Conservation (phyloP, 2,797 vertebrate genomes). For the Tiaroga cobitis region DNA sequence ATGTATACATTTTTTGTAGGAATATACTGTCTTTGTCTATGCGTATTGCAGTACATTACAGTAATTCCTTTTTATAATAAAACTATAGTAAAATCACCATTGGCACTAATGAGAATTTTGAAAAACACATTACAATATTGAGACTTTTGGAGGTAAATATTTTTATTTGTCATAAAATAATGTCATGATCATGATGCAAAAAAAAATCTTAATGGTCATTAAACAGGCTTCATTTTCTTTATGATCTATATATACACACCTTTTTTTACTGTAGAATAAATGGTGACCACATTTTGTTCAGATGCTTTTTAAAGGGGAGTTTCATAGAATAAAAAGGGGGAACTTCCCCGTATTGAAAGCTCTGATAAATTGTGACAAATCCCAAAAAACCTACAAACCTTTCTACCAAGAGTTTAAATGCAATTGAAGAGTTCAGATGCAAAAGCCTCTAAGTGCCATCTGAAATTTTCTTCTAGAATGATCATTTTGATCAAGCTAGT, state of each 20-base stretch:
- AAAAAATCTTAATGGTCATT: too few species aligned
- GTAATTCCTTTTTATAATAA: background rate
- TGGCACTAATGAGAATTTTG: too few species aligned
- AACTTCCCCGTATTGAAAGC: background rate
- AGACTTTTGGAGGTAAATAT: background rate
- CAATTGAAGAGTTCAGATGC: too few species aligned
- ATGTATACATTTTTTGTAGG: background rate
- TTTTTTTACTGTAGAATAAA: background rate
- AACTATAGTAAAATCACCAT: background rate
- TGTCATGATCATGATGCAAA: background rate
- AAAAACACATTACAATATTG: background rate
- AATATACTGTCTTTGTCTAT: background rate
- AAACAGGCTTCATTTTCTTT: background rate
- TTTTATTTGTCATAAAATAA: background rate
- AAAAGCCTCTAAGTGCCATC: too few species aligned
- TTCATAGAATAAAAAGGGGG: background rate
- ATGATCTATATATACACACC: background rate
- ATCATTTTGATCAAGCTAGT: too few species aligned
- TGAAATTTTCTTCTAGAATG: too few species aligned
- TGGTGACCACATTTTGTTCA: background rate
- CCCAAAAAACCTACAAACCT: background rate
- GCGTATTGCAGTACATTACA: background rate
- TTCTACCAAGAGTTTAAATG: slow-evolving; percentile 10
- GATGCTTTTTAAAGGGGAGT: background rate
- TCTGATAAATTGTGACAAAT: background rate